Percentiles rank a stretch among this genome's conserved stretches.
These are phyloP conservation scores for Carcinoscorpius rotundicauda DNA, from an alignment of 1,140 invertebrate species.

Conservation along the genomic window DNA sequence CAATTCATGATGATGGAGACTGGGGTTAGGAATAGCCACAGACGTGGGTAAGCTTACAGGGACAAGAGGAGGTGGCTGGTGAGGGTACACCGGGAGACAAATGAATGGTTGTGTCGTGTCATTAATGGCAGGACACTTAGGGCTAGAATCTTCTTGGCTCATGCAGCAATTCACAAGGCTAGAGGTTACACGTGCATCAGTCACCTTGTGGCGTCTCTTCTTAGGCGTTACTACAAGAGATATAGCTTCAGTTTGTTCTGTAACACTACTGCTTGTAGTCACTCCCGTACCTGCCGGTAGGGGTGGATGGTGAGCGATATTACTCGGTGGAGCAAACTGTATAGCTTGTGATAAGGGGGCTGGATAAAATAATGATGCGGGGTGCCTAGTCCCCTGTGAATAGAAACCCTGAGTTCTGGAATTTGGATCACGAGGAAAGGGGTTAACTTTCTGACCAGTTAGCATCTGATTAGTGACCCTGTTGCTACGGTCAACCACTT, in stretches of 20 bases:
- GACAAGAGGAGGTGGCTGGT: constrained; percentile 57
- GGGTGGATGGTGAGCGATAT: not conserved
- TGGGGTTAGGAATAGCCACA: constrained; percentile 91
- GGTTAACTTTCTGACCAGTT: not conserved
- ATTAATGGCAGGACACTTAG: constrained; percentile 47
- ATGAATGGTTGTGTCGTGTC: constrained; percentile 42
- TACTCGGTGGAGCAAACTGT: not conserved
- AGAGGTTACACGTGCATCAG: constrained; percentile 87
- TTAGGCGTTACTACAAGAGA: constrained; percentile 86
- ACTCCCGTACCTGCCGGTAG: not conserved
- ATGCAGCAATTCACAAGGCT: constrained; percentile 72
- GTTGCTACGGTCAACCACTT: constrained; percentile 51
- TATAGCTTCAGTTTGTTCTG: constrained; percentile 83
- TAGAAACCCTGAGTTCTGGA: too few relatives aligned
- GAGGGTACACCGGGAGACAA: constrained; percentile 38
- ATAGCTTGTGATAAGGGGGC: not conserved
- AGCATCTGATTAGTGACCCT: constrained; percentile 33
- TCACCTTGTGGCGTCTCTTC: constrained; percentile 91
- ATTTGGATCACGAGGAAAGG: not conserved
- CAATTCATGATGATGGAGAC: constrained; percentile 85
- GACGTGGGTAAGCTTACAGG: constrained; percentile 78
- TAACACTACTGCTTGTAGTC: constrained; percentile 38
- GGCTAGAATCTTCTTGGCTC: constrained; percentile 44
- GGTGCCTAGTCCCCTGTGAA: not conserved
- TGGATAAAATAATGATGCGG: not conserved